Base-by-base conservation (phyloP, 2,888 invertebrate species). In the Capitulum mitella region DNA sequence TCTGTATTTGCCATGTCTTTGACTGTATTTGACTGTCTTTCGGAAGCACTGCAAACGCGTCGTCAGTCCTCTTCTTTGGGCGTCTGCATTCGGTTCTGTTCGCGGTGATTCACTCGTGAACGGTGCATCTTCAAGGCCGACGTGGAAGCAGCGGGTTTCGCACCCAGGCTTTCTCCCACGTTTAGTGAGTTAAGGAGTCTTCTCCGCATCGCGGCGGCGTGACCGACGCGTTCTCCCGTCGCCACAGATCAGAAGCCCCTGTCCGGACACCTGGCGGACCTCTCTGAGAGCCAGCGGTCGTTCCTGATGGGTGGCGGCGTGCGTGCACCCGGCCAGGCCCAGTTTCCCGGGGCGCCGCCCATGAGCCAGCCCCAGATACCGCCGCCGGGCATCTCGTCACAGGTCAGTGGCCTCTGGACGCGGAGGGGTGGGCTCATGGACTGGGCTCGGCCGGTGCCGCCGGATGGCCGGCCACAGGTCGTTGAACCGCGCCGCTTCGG, bases 321-420 rank as follows among this genome's bases (percentile, higher is more conserved):
- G 22, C 77, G 46, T 32, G 51, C 40, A 8, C 40, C 26, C 12
- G 6, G 5, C 32, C 29, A 26, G 22, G 32, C 26, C 19, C 26
- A 77, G 43, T 54, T 43, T 51, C 48, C 51, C 70, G 29, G 70
- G 34, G 22, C 77, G 77, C 26, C 58, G n/a, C 29, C 58, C 58
- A 58, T 10, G n/a, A 58, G n/a, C 79, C 77, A 79, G 78, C 43
- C 79, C 61, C 58, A 80, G 70, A 32, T 51, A 32, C 29, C 61
- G 64, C 22, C 76, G 76, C 54, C 29, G 54, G 40, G 77, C 78
- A 26, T 58, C 19, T 12, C 77, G 51, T 6, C 79, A 26, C 64
- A 74, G 76, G 77, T 70, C 77, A 77, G 46, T 78, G 79, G 46
- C 78, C 74, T 22, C 46, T 37, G 19, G 32, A 37, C 26, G 51